Percentiles rank a stretch among this genome's conserved stretches.
Conservation (phyloP, 2,888 invertebrate genomes). For the Cenopis cana region DNA sequence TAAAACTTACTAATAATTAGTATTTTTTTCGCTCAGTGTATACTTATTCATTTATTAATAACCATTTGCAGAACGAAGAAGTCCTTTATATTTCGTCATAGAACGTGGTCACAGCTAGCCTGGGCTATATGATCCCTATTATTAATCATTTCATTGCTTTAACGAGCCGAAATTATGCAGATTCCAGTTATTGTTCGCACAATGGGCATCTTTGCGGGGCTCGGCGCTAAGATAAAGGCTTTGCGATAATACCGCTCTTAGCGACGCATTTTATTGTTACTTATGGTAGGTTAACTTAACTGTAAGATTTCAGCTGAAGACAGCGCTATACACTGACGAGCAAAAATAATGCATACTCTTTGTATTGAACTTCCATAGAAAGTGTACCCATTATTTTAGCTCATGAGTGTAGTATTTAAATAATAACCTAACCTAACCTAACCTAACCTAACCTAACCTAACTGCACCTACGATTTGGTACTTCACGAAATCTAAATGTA, state of each 20-base stretch:
- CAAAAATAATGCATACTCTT: too few species aligned
- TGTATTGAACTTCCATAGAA: too few species aligned
- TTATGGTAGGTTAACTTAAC: slow-evolving; percentile 40
- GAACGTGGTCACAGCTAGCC: slow-evolving; percentile 56
- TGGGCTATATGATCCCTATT: slow-evolving; percentile 73
- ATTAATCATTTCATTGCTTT: slow-evolving; percentile 83
- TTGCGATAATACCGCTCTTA: slow-evolving; percentile 53
- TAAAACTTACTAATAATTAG: too few species aligned
- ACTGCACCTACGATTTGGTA: too few species aligned
- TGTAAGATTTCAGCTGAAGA: slow-evolving; percentile 17
- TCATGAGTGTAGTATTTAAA: too few species aligned
- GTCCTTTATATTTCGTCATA: slow-evolving; percentile 25
- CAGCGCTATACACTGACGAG: not conserved
- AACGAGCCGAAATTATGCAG: slow-evolving; percentile 83
- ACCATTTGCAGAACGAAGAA: not conserved
- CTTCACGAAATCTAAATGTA: not conserved
- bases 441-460: too few species aligned
- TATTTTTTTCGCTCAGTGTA: too few species aligned
- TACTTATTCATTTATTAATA: too few species aligned
- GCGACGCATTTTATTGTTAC: slow-evolving; percentile 55
- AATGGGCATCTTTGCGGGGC: slow-evolving; percentile 70
- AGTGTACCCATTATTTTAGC: too few species aligned
- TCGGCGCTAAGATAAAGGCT: slow-evolving; percentile 67
- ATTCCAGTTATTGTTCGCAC: slow-evolving; percentile 71
- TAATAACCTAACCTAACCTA: not conserved